Percentiles rank a stretch among this genome's conserved stretches.
These are phyloP conservation scores for Thamnophis sirtalis DNA, from an alignment of 2,113 vertebrate genomes.

Conservation along the genomic window DNA sequence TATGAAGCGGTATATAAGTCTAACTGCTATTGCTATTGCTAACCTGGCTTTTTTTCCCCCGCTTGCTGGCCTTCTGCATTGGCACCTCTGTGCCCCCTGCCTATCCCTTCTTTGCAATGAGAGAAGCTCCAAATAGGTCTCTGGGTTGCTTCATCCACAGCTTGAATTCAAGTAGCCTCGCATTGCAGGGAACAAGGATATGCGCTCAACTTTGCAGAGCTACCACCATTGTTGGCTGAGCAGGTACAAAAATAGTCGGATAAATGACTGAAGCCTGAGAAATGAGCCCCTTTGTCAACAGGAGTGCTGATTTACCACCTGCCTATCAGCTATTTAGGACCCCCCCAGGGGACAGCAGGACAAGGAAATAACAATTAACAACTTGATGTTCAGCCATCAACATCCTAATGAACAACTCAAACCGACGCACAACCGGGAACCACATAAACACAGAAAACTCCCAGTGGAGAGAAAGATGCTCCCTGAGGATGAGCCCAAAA, in stretches of 20 bases:
- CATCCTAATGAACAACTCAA: neutral
- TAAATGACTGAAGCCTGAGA: neutral
- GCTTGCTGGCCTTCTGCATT: neutral
- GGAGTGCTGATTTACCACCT: too few species aligned
- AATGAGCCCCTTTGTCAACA: neutral
- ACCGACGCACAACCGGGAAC: neutral
- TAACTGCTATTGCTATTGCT: too few species aligned
- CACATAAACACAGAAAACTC: too few species aligned
- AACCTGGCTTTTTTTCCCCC: neutral
- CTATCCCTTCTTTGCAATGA: neutral
- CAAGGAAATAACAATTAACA: neutral
- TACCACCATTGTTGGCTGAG: neutral
- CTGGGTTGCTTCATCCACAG: neutral
- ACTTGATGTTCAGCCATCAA: neutral
- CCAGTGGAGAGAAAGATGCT: too few species aligned
- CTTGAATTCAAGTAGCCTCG: neutral
- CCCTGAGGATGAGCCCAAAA: too few species aligned
- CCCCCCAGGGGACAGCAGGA: neutral
- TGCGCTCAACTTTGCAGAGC: neutral
- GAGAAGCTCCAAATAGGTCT: neutral
- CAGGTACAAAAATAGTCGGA: neutral
- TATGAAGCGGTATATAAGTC: too few species aligned
- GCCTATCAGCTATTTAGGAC: neutral
- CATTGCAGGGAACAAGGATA: neutral
- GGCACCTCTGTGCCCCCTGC: neutral